Percentiles rank a stretch among this genome's conserved stretches.
Evolutionary conservation across 2,888 invertebrate species (phyloP).

Genomic region (Nomada ferruginata): DNA sequence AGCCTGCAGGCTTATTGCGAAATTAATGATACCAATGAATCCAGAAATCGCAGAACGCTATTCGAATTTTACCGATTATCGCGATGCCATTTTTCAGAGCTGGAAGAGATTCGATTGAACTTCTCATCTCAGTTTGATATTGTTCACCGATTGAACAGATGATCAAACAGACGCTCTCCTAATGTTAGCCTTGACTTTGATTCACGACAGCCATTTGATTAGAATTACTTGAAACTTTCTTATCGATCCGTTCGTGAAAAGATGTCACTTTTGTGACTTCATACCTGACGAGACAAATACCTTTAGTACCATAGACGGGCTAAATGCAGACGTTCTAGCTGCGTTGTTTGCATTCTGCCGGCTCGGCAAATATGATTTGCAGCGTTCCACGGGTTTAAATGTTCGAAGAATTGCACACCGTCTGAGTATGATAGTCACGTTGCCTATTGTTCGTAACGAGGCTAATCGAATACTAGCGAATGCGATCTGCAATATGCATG

Average conservation of each 20-base stretch:
- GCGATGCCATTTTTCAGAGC: constrained; percentile 19
- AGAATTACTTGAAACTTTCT: constrained; percentile 22
- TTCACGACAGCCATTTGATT: constrained; percentile 27
- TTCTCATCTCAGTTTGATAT: constrained; percentile 2
- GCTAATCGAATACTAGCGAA: constrained; percentile 41
- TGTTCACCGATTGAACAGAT: constrained; percentile 22
- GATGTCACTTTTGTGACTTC: background rate
- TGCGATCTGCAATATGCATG: constrained; percentile 13
- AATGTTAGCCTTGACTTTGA: constrained; percentile 30
- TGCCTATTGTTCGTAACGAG: constrained; percentile 23
- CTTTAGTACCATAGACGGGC: too few relatives aligned
- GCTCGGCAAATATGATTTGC: constrained; percentile 4
- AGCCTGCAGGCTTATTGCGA: too few relatives aligned
- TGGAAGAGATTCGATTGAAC: constrained; percentile 26
- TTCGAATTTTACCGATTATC: constrained; percentile 21
- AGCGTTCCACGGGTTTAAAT: background rate
- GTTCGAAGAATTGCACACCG: constrained; percentile 3
- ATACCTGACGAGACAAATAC: background rate
- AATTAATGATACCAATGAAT: too few relatives aligned
- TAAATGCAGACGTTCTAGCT: background rate
- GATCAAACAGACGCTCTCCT: constrained; percentile 34
- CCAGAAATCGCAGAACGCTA: too few relatives aligned
- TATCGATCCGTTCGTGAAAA: background rate
- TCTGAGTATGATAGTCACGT: constrained; percentile 41
- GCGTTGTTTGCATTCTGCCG: constrained; percentile 9